A percentile compares a stretch with the other conserved stretches of the same genome.
These are phyloP conservation scores for Panthera tigris DNA, from an alignment of 2,113 vertebrate genomes.

Conservation along the genomic window DNA sequence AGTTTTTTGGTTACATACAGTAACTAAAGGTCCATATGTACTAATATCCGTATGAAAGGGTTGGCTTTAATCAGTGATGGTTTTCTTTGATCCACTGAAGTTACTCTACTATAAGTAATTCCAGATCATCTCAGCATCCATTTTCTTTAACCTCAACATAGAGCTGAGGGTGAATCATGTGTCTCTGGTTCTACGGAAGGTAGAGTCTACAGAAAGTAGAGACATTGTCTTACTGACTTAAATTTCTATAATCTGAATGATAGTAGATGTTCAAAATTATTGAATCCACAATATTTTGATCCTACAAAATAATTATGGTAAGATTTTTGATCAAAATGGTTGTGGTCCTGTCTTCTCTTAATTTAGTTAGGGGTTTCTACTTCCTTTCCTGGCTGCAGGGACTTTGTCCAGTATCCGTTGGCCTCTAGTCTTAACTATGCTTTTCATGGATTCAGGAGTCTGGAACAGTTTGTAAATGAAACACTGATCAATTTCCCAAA, in stretches of 20 bases:
- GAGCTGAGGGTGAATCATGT: neutral
- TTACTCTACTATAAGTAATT: neutral
- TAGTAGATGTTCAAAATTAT: neutral
- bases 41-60: neutral
- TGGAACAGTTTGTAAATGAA: neutral
- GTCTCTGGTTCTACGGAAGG: neutral
- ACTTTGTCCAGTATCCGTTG: neutral
- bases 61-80: neutral
- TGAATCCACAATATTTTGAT: neutral
- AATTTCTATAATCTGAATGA: neutral
- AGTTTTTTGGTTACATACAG: neutral
- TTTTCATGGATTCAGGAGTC: neutral
- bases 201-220: neutral
- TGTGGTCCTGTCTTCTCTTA: neutral
- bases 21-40: neutral
- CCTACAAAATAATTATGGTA: neutral
- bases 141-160: neutral
- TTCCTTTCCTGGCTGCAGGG: neutral
- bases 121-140: neutral
- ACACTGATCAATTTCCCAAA: neutral
- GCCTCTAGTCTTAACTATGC: neutral
- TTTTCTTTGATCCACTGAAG: neutral
- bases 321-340: neutral
- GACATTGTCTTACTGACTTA: neutral
- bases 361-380: neutral